Evolutionary conservation across 2,888 invertebrate genomes (phyloP).

Genomic region (Nasonia oneida): DNA sequence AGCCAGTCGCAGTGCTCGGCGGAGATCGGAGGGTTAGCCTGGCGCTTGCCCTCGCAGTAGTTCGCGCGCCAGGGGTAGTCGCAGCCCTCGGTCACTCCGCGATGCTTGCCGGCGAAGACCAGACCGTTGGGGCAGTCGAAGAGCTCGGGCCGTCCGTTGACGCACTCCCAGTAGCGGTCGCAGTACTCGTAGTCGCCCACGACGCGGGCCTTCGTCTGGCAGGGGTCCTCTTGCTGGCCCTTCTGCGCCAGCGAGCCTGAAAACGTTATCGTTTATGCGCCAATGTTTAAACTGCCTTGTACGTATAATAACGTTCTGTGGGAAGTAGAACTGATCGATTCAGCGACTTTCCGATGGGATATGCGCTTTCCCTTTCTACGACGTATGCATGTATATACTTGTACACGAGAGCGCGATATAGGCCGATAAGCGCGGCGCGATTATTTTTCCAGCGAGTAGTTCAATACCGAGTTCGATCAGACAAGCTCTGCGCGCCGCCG

Average conservation of each 20-base stretch:
- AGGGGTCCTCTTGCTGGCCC: conserved; percentile 86
- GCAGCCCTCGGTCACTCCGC: conserved; percentile 93
- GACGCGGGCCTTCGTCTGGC: conserved; percentile 88
- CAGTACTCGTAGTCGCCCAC: conserved; percentile 91
- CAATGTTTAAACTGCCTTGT: background rate
- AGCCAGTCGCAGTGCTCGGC: conserved; percentile 95
- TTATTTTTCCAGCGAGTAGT: conserved; percentile 16
- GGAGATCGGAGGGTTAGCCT: conserved; percentile 89
- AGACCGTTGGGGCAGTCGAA: conserved; percentile 95
- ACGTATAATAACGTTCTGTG: no score
- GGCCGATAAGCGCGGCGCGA: background rate
- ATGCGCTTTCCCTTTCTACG: no score
- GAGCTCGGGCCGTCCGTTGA: conserved; percentile 89
- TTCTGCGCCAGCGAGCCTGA: conserved; percentile 74
- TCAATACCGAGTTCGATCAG: conserved; percentile 8
- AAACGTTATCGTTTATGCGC: background rate
- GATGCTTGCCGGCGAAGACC: conserved; percentile 93
- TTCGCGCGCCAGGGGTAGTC: conserved; percentile 95
- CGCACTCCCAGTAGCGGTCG: conserved; percentile 93
- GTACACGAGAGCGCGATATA: background rate
- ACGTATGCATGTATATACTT: no score
- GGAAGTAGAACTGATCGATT: no score
- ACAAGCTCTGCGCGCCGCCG: background rate
- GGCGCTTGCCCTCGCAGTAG: conserved; percentile 91
- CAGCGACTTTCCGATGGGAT: no score